Conservation (phyloP, 64 coral and sea anemone genomes). For the Dendrophyllia cribrosa region DNA sequence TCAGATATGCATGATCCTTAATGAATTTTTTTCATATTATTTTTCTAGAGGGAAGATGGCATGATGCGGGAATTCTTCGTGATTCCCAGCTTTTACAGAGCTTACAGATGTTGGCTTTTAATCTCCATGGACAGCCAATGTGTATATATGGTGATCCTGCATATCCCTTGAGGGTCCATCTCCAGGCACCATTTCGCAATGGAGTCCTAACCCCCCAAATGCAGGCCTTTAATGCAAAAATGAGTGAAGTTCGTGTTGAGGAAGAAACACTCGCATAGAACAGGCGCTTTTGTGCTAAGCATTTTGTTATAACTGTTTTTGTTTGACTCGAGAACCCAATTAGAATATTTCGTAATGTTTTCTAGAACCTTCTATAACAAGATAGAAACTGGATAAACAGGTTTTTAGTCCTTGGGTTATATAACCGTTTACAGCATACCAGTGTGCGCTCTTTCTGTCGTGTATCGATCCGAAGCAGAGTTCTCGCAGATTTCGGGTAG, state of each 20-base stretch:
- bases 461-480: no score
- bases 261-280: no score
- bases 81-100: slow-evolving; percentile 46
- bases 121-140: slow-evolving; percentile 35
- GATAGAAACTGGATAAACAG: no score
- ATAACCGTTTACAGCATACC: no score
- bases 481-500: no score
- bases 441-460: no score
- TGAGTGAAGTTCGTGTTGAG: not conserved
- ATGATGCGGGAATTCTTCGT: slow-evolving; percentile 40
- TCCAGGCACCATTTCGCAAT: slow-evolving; percentile 46
- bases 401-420: no score
- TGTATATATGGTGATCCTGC: slow-evolving; percentile 23
- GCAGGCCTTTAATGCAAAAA: slow-evolving; percentile 29
- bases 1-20: slow-evolving; percentile 10
- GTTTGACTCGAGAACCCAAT: no score
- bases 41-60: slow-evolving; percentile 49
- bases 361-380: no score
- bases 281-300: no score
- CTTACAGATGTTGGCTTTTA: slow-evolving; percentile 46
- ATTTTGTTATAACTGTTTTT: no score
- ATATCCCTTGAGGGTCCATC: slow-evolving; percentile 26
- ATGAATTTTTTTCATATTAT: slow-evolving; percentile 11
- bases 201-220: slow-evolving; percentile 30
- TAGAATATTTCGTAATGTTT: no score